A percentile compares a stretch with the other conserved stretches of the same genome.
These are phyloP conservation scores for Aythya baeri DNA, from an alignment of 2,113 vertebrate species.

Conservation along the genomic window DNA sequence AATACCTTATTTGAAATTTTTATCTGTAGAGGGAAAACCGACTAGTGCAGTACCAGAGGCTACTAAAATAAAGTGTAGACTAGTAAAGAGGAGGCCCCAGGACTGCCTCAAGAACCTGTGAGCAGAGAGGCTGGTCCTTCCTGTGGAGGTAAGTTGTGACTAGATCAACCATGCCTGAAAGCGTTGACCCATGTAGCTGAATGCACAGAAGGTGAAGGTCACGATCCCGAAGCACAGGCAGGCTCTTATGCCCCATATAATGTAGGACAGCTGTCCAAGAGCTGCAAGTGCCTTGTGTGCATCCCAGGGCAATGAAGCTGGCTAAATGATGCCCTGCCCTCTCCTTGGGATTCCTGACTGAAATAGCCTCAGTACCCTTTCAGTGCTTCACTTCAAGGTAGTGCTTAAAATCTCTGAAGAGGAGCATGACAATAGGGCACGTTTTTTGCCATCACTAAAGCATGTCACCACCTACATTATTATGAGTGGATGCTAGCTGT, in stretches of 20 bases:
- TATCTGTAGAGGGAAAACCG: not conserved
- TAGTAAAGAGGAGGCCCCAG: not conserved
- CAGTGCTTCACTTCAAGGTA: not conserved
- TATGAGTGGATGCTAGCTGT: not conserved
- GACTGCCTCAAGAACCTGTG: not conserved
- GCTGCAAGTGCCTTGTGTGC: not conserved
- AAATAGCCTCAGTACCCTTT: not conserved
- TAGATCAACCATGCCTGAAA: not conserved
- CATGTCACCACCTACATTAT: not conserved
- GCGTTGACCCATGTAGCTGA: not conserved
- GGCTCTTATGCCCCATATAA: not conserved
- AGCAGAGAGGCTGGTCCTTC: not conserved
- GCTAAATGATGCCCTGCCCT: not conserved
- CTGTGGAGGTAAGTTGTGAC: not conserved
- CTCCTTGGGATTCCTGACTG: not conserved
- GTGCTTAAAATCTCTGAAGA: not conserved
- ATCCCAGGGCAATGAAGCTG: not conserved
- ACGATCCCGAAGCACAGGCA: not conserved
- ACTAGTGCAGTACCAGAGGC: not conserved
- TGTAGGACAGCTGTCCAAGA: not conserved
- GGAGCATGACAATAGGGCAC: not conserved
- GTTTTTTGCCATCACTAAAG: not conserved
- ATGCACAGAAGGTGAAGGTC: accelerated
- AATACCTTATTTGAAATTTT: not conserved
- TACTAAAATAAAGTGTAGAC: not conserved